These are phyloP conservation scores for Sebastes iracundus DNA, from an alignment of 2,797 vertebrate species.

Conservation along the genomic window DNA sequence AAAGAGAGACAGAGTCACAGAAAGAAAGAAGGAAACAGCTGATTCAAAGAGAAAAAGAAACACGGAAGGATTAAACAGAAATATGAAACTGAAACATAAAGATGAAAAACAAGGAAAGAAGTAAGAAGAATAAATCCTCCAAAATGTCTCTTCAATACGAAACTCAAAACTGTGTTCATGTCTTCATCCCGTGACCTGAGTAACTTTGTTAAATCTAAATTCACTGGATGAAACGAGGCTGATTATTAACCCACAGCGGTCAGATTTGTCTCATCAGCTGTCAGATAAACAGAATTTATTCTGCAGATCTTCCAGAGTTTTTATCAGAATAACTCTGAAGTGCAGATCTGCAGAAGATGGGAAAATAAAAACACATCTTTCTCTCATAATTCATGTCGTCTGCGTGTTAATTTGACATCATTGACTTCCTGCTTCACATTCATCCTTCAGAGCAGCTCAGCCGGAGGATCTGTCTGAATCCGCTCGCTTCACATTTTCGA, in stretches of 20 bases:
- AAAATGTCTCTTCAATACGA: neutral
- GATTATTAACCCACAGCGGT: no score
- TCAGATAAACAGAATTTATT: no score
- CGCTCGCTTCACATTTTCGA: slow-evolving; percentile 21
- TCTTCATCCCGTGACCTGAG: neutral
- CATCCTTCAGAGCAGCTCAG: slow-evolving; percentile 5
- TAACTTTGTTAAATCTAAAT: no score
- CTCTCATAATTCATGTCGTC: neutral
- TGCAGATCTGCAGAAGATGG: neutral
- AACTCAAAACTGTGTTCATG: no score
- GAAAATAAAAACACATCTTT: neutral
- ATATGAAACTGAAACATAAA: neutral
- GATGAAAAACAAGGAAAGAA: no score
- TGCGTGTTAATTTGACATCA: slow-evolving; percentile 23
- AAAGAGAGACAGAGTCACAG: neutral
- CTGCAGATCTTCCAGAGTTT: no score
- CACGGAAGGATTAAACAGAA: neutral
- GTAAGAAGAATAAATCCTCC: no score
- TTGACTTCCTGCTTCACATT: slow-evolving; percentile 6
- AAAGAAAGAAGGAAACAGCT: neutral
- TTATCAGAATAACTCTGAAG: no score
- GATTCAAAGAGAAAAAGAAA: neutral
- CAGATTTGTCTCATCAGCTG: no score
- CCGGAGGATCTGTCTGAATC: slow-evolving; percentile 6
- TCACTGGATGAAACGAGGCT: no score